A percentile compares a stretch with the other conserved stretches of the same genome.
phyloP scores from a whole-genome alignment of 2,888 invertebrate species.

The Pollenia griseotomentosa region DNA sequence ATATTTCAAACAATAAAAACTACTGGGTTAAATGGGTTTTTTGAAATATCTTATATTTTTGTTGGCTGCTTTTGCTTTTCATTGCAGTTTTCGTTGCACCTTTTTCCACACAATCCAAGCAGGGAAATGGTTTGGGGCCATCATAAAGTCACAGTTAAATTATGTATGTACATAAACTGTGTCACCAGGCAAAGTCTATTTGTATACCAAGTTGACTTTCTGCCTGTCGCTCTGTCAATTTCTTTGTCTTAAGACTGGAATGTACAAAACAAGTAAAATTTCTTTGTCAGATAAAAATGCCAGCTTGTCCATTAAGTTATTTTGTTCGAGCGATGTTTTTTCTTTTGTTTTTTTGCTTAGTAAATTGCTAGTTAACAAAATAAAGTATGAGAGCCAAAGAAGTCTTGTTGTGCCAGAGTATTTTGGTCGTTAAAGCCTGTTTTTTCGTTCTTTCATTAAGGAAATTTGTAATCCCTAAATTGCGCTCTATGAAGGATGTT shows the following conservation, averaged over 20 bases:
- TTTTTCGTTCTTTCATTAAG: background rate
- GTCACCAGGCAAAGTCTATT: conserved; percentile 32
- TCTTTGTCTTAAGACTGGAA: background rate
- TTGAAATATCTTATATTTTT: background rate
- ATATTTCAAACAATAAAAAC: too few species aligned
- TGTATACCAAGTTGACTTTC: background rate
- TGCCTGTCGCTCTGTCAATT: background rate
- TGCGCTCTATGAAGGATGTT: conserved; percentile 8
- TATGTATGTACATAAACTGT: background rate
- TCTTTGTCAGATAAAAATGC: conserved; percentile 10
- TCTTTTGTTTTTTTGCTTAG: background rate
- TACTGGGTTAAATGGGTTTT: too few species aligned
- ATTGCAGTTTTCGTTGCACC: background rate
- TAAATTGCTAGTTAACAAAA: conserved; percentile 23
- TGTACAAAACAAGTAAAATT: background rate
- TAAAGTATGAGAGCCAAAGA: background rate
- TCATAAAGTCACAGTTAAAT: conserved; percentile 29
- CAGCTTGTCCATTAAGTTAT: conserved; percentile 52
- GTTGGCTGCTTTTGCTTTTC: background rate
- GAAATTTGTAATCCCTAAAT: background rate
- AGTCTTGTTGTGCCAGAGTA: background rate
- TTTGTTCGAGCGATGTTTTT: background rate
- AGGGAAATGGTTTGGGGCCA: too few species aligned
- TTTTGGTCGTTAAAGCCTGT: background rate
- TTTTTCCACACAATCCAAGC: background rate